These are phyloP conservation scores for Apotomis turbidana DNA, from an alignment of 2,888 invertebrate species.

Conservation along the genomic window DNA sequence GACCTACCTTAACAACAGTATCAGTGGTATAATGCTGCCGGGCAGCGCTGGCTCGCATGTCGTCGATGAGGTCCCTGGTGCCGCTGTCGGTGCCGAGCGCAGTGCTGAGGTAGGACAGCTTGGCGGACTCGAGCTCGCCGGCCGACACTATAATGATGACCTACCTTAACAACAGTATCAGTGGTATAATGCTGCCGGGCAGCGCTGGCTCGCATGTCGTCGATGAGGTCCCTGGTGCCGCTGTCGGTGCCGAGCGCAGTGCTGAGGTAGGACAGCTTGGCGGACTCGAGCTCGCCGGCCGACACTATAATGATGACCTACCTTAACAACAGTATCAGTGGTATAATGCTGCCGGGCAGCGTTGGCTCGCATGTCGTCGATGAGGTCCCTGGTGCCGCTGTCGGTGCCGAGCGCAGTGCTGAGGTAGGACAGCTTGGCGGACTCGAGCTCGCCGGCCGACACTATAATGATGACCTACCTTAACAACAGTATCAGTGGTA, in stretches of 20 bases:
- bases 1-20: conserved; percentile 84
- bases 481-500: conserved; percentile 92
- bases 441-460: conserved; percentile 93
- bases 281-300: conserved; percentile 93
- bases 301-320: conserved; percentile 56
- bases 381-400: conserved; percentile 87
- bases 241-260: conserved; percentile 87
- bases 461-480: no score
- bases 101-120: conserved; percentile 91
- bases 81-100: conserved; percentile 87
- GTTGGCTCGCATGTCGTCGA: conserved; percentile 91
- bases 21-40: conserved; percentile 95
- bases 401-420: conserved; percentile 89
- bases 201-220: conserved; percentile 90
- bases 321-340: conserved; percentile 90
- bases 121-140: conserved; percentile 92
- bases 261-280: conserved; percentile 91
- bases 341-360: conserved; percentile 94
- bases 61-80: conserved; percentile 90
- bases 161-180: conserved; percentile 87
- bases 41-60: conserved; percentile 90
- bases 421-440: conserved; percentile 90
- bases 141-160: conserved; percentile 75
- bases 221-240: conserved; percentile 89
- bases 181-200: conserved; percentile 94